These are phyloP conservation scores for Drosophila setosimentum DNA, from an alignment of 2,888 invertebrate species.

Conservation along the genomic window DNA sequence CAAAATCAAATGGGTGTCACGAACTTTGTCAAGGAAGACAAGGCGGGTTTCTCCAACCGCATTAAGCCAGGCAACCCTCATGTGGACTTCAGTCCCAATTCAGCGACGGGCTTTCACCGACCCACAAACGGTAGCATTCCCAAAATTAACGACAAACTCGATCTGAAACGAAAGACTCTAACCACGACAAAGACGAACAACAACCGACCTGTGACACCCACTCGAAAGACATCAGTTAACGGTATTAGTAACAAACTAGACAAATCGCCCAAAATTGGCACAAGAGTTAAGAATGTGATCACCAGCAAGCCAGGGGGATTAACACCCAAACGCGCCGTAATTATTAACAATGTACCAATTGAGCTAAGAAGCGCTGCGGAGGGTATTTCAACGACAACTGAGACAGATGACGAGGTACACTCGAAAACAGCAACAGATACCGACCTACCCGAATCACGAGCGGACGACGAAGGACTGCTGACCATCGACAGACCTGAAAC, in stretches of 20 bases:
- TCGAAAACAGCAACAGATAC: background rate
- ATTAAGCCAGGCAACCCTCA: constrained; percentile 61
- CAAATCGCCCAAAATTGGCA: constrained; percentile 65
- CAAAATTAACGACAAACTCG: constrained; percentile 88
- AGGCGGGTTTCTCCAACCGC: constrained; percentile 76
- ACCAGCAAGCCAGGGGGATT: constrained; percentile 56
- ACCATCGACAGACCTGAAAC: background rate
- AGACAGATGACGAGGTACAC: constrained; percentile 2
- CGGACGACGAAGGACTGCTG: background rate
- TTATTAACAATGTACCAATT: constrained; percentile 83
- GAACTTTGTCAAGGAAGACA: constrained; percentile 68
- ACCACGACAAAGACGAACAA: constrained; percentile 51
- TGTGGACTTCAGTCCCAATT: constrained; percentile 73
- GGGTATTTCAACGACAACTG: constrained; percentile 26
- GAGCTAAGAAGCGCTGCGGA: constrained; percentile 75
- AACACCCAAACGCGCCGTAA: constrained; percentile 74
- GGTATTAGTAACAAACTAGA: constrained; percentile 83
- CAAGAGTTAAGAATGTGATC: constrained; percentile 59
- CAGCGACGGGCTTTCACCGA: constrained; percentile 72
- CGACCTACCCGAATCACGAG: constrained; percentile 15
- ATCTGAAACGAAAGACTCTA: constrained; percentile 85
- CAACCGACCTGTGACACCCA: constrained; percentile 72
- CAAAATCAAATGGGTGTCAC: constrained; percentile 29
- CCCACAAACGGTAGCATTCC: constrained; percentile 66
- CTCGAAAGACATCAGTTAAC: constrained; percentile 67